A percentile compares a stretch with the other conserved stretches of the same genome.
phyloP scores from a whole-genome alignment of 2,797 vertebrate genomes.

The Bradypodion ventrale region DNA sequence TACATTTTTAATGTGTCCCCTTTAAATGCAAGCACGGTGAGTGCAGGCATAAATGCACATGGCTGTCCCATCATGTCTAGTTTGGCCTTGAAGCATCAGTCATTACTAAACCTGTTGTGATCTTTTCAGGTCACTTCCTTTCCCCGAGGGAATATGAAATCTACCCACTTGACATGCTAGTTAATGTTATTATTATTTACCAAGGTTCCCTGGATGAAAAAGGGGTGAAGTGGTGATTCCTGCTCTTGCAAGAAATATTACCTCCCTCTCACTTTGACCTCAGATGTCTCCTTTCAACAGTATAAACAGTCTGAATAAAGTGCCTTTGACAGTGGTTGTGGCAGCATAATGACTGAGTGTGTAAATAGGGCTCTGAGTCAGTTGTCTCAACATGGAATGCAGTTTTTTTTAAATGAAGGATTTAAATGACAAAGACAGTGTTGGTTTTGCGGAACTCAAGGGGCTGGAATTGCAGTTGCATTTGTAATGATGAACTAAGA shows the following conservation, averaged over 20 bases:
- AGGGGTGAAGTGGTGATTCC: too few species aligned
- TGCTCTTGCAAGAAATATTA: background rate
- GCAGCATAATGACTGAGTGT: background rate
- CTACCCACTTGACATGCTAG: background rate
- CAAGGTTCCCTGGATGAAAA: background rate
- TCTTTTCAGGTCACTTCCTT: conserved; percentile 5
- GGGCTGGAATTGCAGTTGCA: background rate
- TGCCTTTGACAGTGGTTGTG: background rate
- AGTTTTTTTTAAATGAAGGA: background rate
- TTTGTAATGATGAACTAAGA: background rate
- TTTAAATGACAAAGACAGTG: background rate
- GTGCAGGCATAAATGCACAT: background rate
- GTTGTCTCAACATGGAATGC: background rate
- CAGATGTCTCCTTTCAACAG: background rate
- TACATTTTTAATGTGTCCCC: background rate
- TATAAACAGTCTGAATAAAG: background rate
- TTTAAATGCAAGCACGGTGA: background rate
- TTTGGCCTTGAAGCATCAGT: background rate
- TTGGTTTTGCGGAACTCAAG: background rate
- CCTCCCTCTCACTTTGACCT: background rate
- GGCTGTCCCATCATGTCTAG: background rate
- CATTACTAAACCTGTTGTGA: background rate
- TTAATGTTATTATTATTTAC: background rate
- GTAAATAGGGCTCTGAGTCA: background rate
- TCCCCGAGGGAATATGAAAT: background rate